A percentile compares a stretch with the other conserved stretches of the same genome.
phyloP scores from a whole-genome alignment of 2,797 vertebrate genomes.

The Parauchenoglanis ngamensis region DNA sequence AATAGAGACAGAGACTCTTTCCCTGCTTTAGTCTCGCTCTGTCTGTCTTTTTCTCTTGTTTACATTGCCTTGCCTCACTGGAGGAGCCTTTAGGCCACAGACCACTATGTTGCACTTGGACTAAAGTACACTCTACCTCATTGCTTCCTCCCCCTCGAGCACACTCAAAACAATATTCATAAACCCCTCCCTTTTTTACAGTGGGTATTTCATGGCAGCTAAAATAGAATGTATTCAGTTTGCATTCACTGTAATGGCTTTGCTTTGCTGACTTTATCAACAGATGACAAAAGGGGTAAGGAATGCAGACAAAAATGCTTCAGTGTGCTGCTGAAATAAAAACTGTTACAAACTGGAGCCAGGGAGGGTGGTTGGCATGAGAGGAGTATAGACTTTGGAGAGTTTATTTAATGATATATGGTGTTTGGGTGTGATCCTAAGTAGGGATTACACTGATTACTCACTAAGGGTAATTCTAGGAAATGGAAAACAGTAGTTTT shows the following conservation, averaged over 20 bases:
- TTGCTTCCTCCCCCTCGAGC: constrained; percentile 39
- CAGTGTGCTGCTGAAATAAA: neutral
- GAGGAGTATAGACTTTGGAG: constrained; percentile 2
- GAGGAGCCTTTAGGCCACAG: constrained; percentile 56
- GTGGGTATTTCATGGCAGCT: constrained; percentile 10
- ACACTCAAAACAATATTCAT: constrained; percentile 47
- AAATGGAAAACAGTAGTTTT: constrained; percentile 51
- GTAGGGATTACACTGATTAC: constrained; percentile 44
- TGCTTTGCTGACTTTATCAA: constrained; percentile 21
- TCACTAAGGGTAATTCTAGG: constrained; percentile 40
- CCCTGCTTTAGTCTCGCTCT: constrained; percentile 26
- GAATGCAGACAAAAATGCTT: constrained; percentile 21
- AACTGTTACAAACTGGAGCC: neutral
- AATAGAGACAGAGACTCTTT: constrained; percentile 47
- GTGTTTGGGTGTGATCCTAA: constrained; percentile 46
- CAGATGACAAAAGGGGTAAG: constrained; percentile 6
- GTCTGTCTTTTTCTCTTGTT: constrained; percentile 49
- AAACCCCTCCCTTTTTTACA: constrained; percentile 23
- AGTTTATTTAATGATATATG: constrained; percentile 23
- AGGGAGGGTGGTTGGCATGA: neutral
- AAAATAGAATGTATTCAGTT: constrained; percentile 41
- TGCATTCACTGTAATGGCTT: constrained; percentile 8
- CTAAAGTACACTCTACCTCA: constrained; percentile 45
- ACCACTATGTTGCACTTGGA: constrained; percentile 60
- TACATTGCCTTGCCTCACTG: constrained; percentile 52